Conservation (phyloP, 2,888 invertebrate species). For the Arrhopalites spinosus region DNA sequence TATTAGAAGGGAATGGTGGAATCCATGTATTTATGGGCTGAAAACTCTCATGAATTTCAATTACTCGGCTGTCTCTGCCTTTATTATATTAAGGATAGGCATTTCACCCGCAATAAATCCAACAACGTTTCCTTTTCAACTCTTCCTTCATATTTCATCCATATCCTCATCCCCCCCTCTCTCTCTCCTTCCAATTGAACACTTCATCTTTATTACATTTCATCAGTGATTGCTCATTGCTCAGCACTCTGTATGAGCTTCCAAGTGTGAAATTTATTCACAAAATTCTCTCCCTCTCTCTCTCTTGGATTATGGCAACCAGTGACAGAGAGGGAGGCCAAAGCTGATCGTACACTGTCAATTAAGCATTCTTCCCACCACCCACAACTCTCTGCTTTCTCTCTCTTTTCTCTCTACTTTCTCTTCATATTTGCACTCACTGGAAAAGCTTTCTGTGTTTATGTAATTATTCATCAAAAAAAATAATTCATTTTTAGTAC, state of each 20-base stretch:
- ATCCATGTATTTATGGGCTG: conserved; percentile 11
- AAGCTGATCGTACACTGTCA: too few species aligned
- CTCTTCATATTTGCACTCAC: too few species aligned
- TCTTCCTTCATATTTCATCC: background rate
- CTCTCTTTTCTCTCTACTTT: too few species aligned
- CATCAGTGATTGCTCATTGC: background rate
- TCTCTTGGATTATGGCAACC: background rate
- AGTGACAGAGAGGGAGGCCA: too few species aligned
- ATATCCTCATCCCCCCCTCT: background rate
- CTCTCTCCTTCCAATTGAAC: background rate
- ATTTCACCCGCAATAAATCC: background rate
- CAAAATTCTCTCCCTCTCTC: background rate
- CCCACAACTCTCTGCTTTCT: too few species aligned
- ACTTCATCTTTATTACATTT: conserved; percentile 1
- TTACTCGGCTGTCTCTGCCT: background rate
- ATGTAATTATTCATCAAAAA: too few species aligned
- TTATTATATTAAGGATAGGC: background rate
- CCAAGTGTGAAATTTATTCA: conserved; percentile 15
- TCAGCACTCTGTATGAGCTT: background rate
- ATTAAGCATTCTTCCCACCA: too few species aligned
- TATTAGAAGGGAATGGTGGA: too few species aligned
- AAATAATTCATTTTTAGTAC: too few species aligned
- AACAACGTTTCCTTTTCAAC: conserved; percentile 4
- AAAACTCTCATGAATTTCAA: conserved; percentile 30
- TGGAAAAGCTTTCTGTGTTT: too few species aligned